Percentiles rank a stretch among this genome's conserved stretches.
phyloP scores from a whole-genome alignment of 92 coral and sea anemone genomes.

The Umimayanthus kanabou region DNA sequence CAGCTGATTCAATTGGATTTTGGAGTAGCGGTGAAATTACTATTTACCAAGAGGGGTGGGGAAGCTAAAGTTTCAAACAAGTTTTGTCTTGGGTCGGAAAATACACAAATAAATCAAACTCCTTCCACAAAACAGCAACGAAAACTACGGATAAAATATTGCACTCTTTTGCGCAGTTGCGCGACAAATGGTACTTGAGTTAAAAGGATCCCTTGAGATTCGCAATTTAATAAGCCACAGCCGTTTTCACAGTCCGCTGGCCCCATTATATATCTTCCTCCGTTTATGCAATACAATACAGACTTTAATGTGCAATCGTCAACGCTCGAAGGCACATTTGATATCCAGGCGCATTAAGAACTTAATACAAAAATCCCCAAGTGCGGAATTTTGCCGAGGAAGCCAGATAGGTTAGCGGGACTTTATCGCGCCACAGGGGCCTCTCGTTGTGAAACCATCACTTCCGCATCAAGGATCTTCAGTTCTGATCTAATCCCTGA shows the following conservation, averaged over 20 bases:
- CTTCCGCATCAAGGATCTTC: neutral
- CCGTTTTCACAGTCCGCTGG: neutral
- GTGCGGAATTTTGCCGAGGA: neutral
- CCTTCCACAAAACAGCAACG: neutral
- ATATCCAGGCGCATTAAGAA: neutral
- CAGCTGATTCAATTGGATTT: conserved; percentile 25
- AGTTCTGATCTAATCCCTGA: neutral
- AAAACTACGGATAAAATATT: neutral
- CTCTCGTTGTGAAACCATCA: neutral
- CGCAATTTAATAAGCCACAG: neutral
- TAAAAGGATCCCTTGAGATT: conserved; percentile 1
- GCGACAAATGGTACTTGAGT: neutral
- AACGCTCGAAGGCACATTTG: neutral
- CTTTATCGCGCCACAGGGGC: neutral
- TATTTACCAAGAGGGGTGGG: conserved; percentile 5
- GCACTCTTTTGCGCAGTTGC: neutral
- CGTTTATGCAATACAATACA: neutral
- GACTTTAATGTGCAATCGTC: neutral
- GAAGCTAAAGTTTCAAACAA: neutral
- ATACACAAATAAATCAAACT: neutral
- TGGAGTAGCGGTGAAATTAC: conserved; percentile 3
- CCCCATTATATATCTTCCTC: neutral
- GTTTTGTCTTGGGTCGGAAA: neutral
- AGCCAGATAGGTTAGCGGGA: neutral
- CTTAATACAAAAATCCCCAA: neutral